A percentile compares a stretch with the other conserved stretches of the same genome.
These are phyloP conservation scores for Merodon equestris DNA, from an alignment of 2,888 invertebrate species.

Conservation along the genomic window DNA sequence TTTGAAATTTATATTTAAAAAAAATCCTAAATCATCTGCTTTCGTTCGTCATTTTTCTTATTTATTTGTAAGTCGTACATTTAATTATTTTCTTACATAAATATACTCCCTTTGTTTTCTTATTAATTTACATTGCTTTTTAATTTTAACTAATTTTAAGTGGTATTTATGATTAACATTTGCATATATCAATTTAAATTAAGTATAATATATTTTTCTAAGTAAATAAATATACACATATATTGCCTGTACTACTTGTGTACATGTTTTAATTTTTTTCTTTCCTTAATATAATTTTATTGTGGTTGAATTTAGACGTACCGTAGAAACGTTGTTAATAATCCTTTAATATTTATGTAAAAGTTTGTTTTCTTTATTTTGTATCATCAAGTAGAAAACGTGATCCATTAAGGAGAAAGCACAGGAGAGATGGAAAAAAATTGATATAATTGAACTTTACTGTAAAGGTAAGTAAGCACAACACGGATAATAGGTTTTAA, in stretches of 20 bases:
- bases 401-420: slow-evolving; percentile 55
- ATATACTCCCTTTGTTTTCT: neutral
- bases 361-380: slow-evolving; percentile 25
- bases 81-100: neutral
- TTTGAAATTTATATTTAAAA: slow-evolving; percentile 6
- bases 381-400: slow-evolving; percentile 42
- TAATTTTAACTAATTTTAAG: slow-evolving; percentile 47
- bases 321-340: slow-evolving; percentile 20
- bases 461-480: no score
- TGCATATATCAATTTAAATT: slow-evolving; percentile 14
- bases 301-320: slow-evolving; percentile 38
- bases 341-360: slow-evolving; percentile 5
- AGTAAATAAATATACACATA: slow-evolving; percentile 39
- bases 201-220: slow-evolving; percentile 46
- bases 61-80: slow-evolving; percentile 36
- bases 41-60: neutral
- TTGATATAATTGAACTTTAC: slow-evolving; percentile 54
- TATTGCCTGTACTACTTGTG: slow-evolving; percentile 23
- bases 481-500: slow-evolving; percentile 50
- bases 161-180: slow-evolving; percentile 40
- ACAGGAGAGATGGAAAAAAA: slow-evolving; percentile 50
- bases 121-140: slow-evolving; percentile 46
- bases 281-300: slow-evolving; percentile 24
- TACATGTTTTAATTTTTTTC: neutral
- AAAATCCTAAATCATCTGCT: slow-evolving; percentile 20